A percentile compares a stretch with the other conserved stretches of the same genome.
Conservation (phyloP, 1,140 invertebrate genomes). For the Nephila pilipes region DNA sequence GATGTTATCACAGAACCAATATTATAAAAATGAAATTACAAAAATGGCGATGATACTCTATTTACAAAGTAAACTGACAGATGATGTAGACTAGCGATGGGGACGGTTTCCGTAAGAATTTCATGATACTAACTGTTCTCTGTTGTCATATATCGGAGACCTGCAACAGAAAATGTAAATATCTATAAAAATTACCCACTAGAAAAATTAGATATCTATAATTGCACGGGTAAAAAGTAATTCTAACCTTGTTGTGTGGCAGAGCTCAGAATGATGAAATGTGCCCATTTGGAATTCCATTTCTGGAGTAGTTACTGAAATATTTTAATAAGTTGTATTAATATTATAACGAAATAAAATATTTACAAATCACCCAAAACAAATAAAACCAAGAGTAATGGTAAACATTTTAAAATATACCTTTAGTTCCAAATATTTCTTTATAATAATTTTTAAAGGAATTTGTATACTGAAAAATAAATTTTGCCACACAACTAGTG, state of each 20-base stretch:
- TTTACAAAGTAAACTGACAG: slow-evolving; percentile 54
- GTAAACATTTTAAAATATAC: too few species aligned
- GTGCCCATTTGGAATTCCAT: slow-evolving; percentile 60
- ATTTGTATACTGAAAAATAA: too few species aligned
- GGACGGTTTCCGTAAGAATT: slow-evolving; percentile 17
- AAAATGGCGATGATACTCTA: slow-evolving; percentile 42
- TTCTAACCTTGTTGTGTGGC: slow-evolving; percentile 66
- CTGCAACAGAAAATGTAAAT: neutral
- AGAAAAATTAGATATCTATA: neutral
- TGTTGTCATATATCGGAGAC: too few species aligned
- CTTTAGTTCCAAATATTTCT: too few species aligned
- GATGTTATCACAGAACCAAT: slow-evolving; percentile 61
- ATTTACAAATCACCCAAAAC: too few species aligned
- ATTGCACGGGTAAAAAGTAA: neutral
- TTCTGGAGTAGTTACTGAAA: slow-evolving; percentile 70
- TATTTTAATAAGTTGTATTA: too few species aligned
- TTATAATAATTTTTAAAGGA: too few species aligned
- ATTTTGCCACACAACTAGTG: too few species aligned
- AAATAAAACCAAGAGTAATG: too few species aligned
- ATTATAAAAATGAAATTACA: slow-evolving; percentile 51
- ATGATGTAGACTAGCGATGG: slow-evolving; percentile 61
- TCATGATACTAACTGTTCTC: slow-evolving; percentile 61
- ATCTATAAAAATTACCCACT: neutral
- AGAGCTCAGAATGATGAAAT: slow-evolving; percentile 66
- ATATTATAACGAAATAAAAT: too few species aligned